A percentile compares a stretch with the other conserved stretches of the same genome.
Conservation (phyloP, 1,140 invertebrate species). For the Stegodyphus dumicola region DNA sequence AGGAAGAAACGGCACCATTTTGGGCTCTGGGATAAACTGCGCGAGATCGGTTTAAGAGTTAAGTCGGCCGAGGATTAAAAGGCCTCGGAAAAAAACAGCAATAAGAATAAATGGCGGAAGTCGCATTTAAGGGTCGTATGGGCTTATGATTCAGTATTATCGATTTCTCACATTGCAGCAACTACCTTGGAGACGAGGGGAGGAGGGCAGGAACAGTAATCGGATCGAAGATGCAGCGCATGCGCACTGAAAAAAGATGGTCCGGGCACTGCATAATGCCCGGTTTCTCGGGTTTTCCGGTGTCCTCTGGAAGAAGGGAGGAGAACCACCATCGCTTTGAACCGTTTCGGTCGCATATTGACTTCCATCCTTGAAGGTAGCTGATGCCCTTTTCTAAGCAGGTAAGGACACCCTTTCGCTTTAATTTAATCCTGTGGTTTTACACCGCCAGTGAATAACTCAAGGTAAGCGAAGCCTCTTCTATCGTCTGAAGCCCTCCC, state of each 20-base stretch:
- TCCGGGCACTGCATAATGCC: constrained; percentile 60
- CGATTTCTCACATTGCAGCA: constrained; percentile 30
- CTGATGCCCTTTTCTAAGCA: constrained; percentile 43
- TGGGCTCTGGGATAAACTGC: not conserved
- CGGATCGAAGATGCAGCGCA: constrained; percentile 53
- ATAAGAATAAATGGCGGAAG: not conserved
- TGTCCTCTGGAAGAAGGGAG: constrained; percentile 52
- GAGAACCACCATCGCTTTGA: constrained; percentile 36
- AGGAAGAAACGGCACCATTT: not conserved
- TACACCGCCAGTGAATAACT: not conserved
- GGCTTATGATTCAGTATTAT: constrained; percentile 43
- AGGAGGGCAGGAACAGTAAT: constrained; percentile 23
- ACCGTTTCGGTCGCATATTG: constrained; percentile 47
- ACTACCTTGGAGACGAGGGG: constrained; percentile 39
- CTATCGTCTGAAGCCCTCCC: not conserved
- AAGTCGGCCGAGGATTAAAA: not conserved
- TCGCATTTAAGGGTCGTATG: not conserved
- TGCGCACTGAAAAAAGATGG: constrained; percentile 29
- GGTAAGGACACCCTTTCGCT: constrained; percentile 35
- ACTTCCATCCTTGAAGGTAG: constrained; percentile 5
- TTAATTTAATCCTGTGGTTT: not conserved
- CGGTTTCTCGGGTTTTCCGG: constrained; percentile 58
- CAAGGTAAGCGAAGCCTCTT: not conserved
- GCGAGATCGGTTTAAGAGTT: not conserved
- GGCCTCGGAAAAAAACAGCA: not conserved